Evolutionary conservation across 1,140 invertebrate genomes (phyloP).

Genomic region (Antheraea pernyi): DNA sequence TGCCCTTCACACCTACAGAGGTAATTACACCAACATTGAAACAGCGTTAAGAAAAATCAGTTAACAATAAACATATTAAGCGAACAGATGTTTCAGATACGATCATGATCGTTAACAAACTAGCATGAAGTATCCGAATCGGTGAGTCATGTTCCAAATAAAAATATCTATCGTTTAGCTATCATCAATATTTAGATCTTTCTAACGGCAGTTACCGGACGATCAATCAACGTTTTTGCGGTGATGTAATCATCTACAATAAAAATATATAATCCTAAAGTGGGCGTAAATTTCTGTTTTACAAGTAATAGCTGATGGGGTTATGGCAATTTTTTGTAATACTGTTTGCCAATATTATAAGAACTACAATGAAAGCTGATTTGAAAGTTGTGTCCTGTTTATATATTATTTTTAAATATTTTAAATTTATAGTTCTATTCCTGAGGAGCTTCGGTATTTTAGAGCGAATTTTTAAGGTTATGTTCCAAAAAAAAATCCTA

Average conservation of each 20-base stretch:
- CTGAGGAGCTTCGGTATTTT: no score
- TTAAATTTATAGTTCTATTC: no score
- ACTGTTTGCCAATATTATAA: no score
- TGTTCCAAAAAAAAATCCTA: no score
- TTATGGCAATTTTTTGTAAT: no score
- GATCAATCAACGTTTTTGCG: conserved; percentile 9
- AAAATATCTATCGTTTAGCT: conserved; percentile 10
- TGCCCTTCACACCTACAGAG: neutral
- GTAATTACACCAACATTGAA: neutral
- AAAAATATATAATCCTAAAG: neutral
- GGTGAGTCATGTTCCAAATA: conserved; percentile 12
- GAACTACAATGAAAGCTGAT: no score
- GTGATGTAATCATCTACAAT: conserved; percentile 4
- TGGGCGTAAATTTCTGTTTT: conserved; percentile 8
- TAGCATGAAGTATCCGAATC: neutral
- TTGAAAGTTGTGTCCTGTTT: no score
- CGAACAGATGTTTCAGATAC: conserved; percentile 12
- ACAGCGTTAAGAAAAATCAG: neutral
- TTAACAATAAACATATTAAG: conserved; percentile 14
- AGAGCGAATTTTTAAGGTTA: no score
- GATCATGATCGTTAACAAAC: conserved; percentile 6
- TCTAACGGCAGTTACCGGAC: conserved; percentile 13
- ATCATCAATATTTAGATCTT: conserved; percentile 16
- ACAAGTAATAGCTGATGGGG: no score
- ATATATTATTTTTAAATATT: no score